Base-by-base conservation (phyloP, 2,113 vertebrate species). In the Eudyptes chrysolophus region DNA sequence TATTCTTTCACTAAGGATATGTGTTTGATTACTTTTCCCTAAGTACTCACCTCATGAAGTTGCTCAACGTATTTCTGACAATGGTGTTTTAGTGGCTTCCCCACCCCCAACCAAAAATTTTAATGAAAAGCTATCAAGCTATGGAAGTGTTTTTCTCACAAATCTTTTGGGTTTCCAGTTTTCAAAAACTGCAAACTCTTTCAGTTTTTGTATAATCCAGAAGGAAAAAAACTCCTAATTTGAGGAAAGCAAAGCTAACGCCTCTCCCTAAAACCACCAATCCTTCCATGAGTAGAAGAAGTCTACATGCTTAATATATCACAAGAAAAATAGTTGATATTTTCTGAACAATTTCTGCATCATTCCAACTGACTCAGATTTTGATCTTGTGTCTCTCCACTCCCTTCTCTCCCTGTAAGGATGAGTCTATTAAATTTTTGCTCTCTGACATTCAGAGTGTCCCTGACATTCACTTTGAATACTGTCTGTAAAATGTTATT, bases 201-300 rank as follows among this genome's bases (percentile, higher is more conserved):
- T 34, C 22, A 34, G 32, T 24, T 93, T 94, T 77, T 84, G 0
- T 24, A 18, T 77, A 77, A 58, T 62, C 10, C 32, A 74, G 34
- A 74, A 81, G 8, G 34, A 94, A 77, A 11, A 66, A 77, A 62
- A 29, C 16, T 74, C 30, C 19, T 52, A 27, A 42, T 89, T 21
- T 79, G 34, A 72, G 30, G 26, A 86, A 60, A 77, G 26, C 11
- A 86, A 87, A 89, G 6, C 3, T 17, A 60, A 5, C 8, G 5
- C 6, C 11, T 71, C 21, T 79, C 7, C 30, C 18, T 38, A 29
- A 84, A 90, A 13, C 26, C 15, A 29, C 16, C 10, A 58, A 22
- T 1, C 4, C 3, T 8, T 0, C 0, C 4, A 10, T 6, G 10
- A 64, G 11, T 24, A 76, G 11, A 74, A 89, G 32, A 71, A 16